Evolutionary conservation across 1,140 invertebrate species (phyloP).

Genomic region (Calliopsis andreniformis): DNA sequence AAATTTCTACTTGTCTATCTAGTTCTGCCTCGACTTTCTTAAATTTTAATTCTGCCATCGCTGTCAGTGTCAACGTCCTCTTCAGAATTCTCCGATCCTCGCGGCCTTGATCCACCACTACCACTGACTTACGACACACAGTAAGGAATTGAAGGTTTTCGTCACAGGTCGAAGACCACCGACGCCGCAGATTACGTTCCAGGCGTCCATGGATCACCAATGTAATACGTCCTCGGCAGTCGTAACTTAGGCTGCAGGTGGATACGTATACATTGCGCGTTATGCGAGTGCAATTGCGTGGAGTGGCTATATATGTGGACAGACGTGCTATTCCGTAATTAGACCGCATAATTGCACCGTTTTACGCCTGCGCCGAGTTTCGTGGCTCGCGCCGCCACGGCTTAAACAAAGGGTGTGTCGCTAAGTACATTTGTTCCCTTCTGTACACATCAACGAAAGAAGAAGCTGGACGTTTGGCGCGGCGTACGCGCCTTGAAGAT

Average conservation of each 20-base stretch:
- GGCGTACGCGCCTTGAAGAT: constrained; percentile 1
- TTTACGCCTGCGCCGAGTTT: constrained; percentile 33
- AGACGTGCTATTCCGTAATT: constrained; percentile 54
- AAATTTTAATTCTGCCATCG: not conserved
- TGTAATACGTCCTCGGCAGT: constrained; percentile 29
- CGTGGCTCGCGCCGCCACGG: not conserved
- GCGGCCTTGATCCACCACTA: no score
- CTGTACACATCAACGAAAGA: constrained; percentile 44
- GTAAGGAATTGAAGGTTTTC: constrained; percentile 9
- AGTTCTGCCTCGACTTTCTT: no score
- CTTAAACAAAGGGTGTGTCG: constrained; percentile 47
- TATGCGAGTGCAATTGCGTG: not conserved
- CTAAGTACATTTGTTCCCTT: not conserved
- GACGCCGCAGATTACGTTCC: constrained; percentile 18
- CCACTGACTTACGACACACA: no score
- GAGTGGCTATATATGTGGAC: not conserved
- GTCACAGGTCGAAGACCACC: constrained; percentile 1
- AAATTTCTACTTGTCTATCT: no score
- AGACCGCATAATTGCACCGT: constrained; percentile 54
- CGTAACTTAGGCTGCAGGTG: constrained; percentile 15
- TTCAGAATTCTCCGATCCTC: no score
- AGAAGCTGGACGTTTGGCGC: constrained; percentile 31
- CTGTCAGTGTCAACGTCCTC: no score
- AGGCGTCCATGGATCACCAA: not conserved
- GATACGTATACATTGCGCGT: not conserved